Evolutionary conservation across 2,113 vertebrate genomes (phyloP).

Genomic region (Pseudorhombus dupliciocellatus): DNA sequence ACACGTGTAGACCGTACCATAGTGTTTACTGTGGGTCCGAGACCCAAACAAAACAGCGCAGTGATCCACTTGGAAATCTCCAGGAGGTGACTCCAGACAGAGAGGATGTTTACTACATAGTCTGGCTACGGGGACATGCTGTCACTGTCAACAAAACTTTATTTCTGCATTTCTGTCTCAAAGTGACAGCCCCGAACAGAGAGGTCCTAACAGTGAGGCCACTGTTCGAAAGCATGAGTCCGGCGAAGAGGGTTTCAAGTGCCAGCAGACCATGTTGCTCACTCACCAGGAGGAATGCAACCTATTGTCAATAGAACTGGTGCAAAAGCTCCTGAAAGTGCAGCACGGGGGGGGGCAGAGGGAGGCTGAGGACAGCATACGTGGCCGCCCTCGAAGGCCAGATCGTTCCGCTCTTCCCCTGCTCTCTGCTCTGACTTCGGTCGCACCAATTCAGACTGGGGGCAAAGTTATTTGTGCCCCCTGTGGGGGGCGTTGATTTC

Average conservation of each 20-base stretch:
- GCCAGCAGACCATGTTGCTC: constrained; percentile 70
- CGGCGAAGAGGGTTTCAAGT: constrained; percentile 61
- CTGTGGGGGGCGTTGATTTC: constrained; percentile 67
- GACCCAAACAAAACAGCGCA: constrained; percentile 30
- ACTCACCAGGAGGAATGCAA: constrained; percentile 64
- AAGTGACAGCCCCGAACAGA: constrained; percentile 36
- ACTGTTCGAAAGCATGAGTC: constrained; percentile 73
- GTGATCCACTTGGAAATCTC: constrained; percentile 10
- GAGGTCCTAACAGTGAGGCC: constrained; percentile 58
- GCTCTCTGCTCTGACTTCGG: constrained; percentile 41
- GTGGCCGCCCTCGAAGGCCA: constrained; percentile 35
- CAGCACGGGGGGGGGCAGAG: constrained; percentile 1
- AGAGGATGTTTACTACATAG: constrained; percentile 69
- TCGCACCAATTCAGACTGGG: constrained; percentile 49
- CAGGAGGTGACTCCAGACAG: constrained; percentile 33
- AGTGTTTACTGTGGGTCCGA: neutral
- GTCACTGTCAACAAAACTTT: constrained; percentile 56
- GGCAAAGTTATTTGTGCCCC: constrained; percentile 73
- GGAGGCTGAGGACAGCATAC: constrained; percentile 22
- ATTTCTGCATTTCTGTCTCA: constrained; percentile 56
- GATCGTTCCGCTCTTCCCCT: constrained; percentile 33
- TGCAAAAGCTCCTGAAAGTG: constrained; percentile 48
- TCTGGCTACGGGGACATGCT: constrained; percentile 31
- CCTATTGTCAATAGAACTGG: constrained; percentile 60
- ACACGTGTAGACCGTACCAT: neutral